Conservation (phyloP, 2,113 vertebrate species). For the Plecturocebus donacophilus region DNA sequence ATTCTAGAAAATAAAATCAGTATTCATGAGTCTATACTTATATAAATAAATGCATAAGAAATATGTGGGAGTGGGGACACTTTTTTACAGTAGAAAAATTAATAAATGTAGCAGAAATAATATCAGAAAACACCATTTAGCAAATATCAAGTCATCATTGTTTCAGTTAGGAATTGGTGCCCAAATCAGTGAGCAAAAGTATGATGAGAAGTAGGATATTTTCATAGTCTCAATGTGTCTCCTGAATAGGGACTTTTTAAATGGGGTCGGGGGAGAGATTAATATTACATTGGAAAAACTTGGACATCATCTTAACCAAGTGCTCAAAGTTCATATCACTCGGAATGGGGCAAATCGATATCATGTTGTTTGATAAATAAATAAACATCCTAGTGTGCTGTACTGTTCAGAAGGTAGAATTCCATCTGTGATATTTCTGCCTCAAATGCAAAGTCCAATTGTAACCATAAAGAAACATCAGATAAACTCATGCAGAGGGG, state of each 20-base stretch:
- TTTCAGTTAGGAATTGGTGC: not conserved
- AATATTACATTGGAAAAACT: not conserved
- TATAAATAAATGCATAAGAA: not conserved
- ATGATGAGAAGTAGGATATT: not conserved
- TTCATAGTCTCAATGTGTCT: not conserved
- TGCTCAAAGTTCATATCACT: not conserved
- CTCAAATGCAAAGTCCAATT: not conserved
- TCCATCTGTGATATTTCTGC: not conserved
- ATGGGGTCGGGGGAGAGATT: fast-evolving
- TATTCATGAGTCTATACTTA: not conserved
- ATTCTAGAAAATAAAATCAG: not conserved
- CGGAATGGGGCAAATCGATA: not conserved
- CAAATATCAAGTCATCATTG: not conserved
- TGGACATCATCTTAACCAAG: not conserved
- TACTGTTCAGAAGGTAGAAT: not conserved
- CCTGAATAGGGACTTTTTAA: not conserved
- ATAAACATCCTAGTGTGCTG: too few species aligned
- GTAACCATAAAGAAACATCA: not conserved
- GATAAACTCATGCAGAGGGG: not conserved
- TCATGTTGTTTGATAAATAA: too few species aligned
- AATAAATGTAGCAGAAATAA: not conserved
- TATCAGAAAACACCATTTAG: not conserved
- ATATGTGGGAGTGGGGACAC: not conserved
- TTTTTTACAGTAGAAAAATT: not conserved
- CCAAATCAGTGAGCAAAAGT: not conserved